Evolutionary conservation across 2,888 invertebrate species (phyloP).

Genomic region (Pyrrhosoma nymphula): DNA sequence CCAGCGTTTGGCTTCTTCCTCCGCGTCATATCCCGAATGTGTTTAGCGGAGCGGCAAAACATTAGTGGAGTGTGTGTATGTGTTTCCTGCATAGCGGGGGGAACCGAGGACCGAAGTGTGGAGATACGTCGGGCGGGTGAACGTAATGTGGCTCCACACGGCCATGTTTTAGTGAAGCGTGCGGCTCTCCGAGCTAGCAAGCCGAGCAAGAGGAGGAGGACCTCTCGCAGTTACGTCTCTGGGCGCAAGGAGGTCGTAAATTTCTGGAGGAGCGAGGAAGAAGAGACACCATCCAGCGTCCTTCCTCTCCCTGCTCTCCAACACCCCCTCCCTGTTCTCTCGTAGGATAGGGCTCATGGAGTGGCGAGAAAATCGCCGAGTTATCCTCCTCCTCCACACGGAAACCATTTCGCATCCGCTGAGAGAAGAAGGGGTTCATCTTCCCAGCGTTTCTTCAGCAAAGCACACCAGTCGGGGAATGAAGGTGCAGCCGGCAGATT

Average conservation of each 20-base stretch:
- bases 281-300: neutral
- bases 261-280: conserved; percentile 20
- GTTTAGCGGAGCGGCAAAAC: conserved; percentile 38
- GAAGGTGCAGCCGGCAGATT: neutral
- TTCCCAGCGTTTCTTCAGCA: neutral
- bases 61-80: neutral
- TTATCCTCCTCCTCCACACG: conserved; percentile 32
- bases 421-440: neutral
- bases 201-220: neutral
- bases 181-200: conserved; percentile 13
- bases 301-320: conserved; percentile 19
- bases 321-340: neutral
- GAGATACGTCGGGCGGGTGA: neutral
- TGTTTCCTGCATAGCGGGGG: neutral
- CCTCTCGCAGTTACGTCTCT: neutral
- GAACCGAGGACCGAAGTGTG: neutral
- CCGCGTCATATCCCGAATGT: neutral
- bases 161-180: conserved; percentile 53
- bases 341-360: neutral
- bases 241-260: conserved; percentile 39
- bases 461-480: neutral
- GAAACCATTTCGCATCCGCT: conserved; percentile 54
- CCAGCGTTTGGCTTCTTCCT: neutral
- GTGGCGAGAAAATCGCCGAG: conserved; percentile 51
- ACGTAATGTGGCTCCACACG: neutral